Percentiles rank a stretch among this genome's conserved stretches.
These are phyloP conservation scores for Patella pellucida DNA, from an alignment of 2,888 invertebrate species.

Conservation along the genomic window DNA sequence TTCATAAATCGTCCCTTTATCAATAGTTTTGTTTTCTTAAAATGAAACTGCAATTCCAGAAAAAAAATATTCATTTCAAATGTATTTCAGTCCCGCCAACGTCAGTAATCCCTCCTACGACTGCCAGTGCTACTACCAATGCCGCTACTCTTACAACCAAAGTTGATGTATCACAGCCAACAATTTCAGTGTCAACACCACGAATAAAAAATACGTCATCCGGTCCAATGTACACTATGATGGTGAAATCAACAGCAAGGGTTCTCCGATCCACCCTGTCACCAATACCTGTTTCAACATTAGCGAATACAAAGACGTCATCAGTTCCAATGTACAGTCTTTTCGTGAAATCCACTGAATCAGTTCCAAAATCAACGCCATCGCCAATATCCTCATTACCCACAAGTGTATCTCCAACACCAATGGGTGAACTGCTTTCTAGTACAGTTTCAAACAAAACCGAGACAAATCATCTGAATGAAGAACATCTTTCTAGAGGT, in stretches of 20 bases:
- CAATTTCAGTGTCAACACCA: too few relatives aligned
- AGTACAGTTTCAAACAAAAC: background rate
- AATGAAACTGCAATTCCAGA: too few relatives aligned
- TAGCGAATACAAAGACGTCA: background rate
- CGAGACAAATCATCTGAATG: background rate
- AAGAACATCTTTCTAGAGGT: background rate
- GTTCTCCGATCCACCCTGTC: background rate
- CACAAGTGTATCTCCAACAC: background rate
- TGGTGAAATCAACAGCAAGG: background rate
- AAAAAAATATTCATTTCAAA: too few relatives aligned
- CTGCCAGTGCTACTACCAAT: too few relatives aligned
- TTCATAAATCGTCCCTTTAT: too few relatives aligned
- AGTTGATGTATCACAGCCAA: too few relatives aligned
- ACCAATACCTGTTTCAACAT: background rate
- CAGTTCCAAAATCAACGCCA: background rate
- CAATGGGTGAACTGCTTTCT: background rate
- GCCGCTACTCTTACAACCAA: too few relatives aligned
- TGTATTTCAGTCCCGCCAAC: too few relatives aligned
- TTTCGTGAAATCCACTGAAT: background rate
- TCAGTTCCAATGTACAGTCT: background rate
- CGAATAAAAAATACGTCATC: too few relatives aligned
- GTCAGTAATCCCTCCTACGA: too few relatives aligned
- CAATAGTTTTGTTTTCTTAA: too few relatives aligned
- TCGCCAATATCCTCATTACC: background rate
- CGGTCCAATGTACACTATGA: background rate